Conservation (phyloP, 2,113 vertebrate species). For the Mastomys natalensis region DNA sequence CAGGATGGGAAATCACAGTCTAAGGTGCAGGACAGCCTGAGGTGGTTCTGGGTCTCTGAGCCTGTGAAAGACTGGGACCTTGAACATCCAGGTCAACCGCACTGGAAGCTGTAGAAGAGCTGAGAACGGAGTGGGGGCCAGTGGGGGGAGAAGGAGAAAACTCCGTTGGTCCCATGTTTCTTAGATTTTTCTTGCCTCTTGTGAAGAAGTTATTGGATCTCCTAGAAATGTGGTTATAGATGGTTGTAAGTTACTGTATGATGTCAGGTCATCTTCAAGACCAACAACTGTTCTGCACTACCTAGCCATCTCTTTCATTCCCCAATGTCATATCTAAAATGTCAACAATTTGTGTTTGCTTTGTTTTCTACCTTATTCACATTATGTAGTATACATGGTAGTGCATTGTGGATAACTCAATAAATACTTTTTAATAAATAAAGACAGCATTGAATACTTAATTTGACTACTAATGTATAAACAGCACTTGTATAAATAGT, state of each 20-base stretch:
- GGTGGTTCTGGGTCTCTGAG: too few species aligned
- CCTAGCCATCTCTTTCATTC: not conserved
- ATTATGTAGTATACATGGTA: not conserved
- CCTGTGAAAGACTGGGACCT: too few species aligned
- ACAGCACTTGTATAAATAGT: not conserved
- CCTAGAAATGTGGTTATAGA: not conserved
- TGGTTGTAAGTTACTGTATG: not conserved
- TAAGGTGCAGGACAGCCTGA: too few species aligned
- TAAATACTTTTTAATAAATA: not conserved
- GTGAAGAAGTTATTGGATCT: not conserved
- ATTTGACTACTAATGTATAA: not conserved
- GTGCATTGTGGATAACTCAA: not conserved
- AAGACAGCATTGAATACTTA: not conserved
- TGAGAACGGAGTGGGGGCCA: too few species aligned
- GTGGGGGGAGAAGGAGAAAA: too few species aligned
- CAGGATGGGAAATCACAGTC: too few species aligned
- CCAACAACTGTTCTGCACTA: not conserved
- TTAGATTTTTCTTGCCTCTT: not conserved
- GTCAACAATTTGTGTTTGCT: not conserved
- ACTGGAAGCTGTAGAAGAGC: too few species aligned
- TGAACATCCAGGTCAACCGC: too few species aligned
- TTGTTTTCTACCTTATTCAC: not conserved
- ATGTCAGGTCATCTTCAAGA: not conserved
- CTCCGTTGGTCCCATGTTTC: not conserved
- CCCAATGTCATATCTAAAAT: not conserved